Evolutionary conservation across 2,797 vertebrate species (phyloP), one percentile per base, ranked within the genome.

Genomic region (Fistularia commersonii): DNA sequence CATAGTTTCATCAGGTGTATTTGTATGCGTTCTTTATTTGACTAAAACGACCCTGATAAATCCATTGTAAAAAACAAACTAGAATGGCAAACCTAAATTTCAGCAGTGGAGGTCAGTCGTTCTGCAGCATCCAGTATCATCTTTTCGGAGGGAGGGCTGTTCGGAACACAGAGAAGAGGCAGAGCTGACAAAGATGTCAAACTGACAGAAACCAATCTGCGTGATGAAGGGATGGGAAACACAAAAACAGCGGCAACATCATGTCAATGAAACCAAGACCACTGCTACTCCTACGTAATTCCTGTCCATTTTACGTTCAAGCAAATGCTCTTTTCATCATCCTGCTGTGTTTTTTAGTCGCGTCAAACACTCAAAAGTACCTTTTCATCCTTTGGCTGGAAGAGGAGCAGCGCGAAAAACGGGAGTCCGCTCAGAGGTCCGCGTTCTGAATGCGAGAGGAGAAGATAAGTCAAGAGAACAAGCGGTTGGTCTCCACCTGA

Each of bases 371-470:
- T 11, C 53, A 48, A 52, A 23, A n/a, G 14, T 77, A 83, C 76
- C 65, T 77, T 69, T 41, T 7, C 42, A 32, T 44, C 44, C 13
- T 33, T 41, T 54, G 10, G 41, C 12, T 7, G n/a, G 34, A 54
- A 48, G 31, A 51, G 5, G 48, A 70, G 54, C 32, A 52, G 62
- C 34, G 9, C 42, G 57, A 45, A 33, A 13, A 46, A 50, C 44
- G 23, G 33, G 41, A 54, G 51, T 63, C 64, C 46, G 44, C 42
- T 40, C 47, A 34, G 50, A 51, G 5, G 39, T 42, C 48, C 72
- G 45, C 42, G 14, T 41, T 60, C 82, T 79, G 36, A 68, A 61
- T 53, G 58, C 72, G 14, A 41, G 36, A 36, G 39, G 34, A 62
- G 50, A 74, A 70, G 57, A 79, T 51, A 56, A 55, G 32, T 14